Base-by-base conservation (phyloP, 2,888 invertebrate genomes). In the Drosophila quinaria region DNA sequence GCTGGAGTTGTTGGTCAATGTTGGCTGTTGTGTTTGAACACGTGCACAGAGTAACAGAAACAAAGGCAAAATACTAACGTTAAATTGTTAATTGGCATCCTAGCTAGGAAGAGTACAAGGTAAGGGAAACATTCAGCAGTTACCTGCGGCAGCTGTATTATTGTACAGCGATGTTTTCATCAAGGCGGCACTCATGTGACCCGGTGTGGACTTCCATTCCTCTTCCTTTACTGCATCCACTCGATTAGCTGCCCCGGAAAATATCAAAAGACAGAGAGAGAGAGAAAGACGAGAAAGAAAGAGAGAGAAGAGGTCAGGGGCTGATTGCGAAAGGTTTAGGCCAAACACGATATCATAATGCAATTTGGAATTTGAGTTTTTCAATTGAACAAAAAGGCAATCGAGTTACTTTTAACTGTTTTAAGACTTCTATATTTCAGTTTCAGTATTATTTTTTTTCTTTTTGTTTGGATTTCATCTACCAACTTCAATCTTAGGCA, bases 1-100 rank as follows among this genome's bases (percentile, higher is more conserved):
- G 52, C 35, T 67, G 63, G 37, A 42, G 56, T 22, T 31, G 55
- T 22, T 25, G 15, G 10, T 81, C 79, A 82, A 49, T 71, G 78
- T 33, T 62, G 65, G 59, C 89, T 89, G 62, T 78, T 81, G 78
- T 80, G 68, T 86, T 83, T 86, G 68, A 90, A 87, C 76, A 90
- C 79, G 74, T 87, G 87, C 80, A 90, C 85, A 75, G 86, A 90
- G 74, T 87, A 87, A 87, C 90, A 90, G 68, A 90, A 90, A 87
- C 87, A 89, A 70, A 89, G 79, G 72, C 87, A 90, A 82, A 90
- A 90, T 78, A 90, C 90, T 89, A 80, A 78, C 44, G 74, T 87
- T 85, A 89, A 81, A 84, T 71, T 81, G 79, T 77, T 74, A 76
- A 81, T 68, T 66, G 51, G 46, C 42, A 75, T 61, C 50, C 52